These are phyloP conservation scores for Ammospiza caudacuta DNA, from an alignment of 2,113 vertebrate genomes.

Conservation along the genomic window DNA sequence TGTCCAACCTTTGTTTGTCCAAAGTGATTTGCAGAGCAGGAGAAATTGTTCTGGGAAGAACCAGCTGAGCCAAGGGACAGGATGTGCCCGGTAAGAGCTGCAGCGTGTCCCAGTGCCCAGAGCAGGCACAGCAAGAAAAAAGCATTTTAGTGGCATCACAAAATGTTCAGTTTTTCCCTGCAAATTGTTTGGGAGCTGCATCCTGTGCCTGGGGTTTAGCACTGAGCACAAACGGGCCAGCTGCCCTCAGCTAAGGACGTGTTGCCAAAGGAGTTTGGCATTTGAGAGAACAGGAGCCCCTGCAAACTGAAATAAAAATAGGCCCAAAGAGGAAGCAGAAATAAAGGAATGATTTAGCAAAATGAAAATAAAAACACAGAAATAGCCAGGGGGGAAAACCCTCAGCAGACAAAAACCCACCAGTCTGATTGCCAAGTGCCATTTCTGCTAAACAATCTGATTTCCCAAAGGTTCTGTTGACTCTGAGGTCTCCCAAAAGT, in stretches of 20 bases:
- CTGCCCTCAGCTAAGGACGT: neutral
- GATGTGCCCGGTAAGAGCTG: neutral
- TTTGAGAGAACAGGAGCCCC: neutral
- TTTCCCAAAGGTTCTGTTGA: neutral
- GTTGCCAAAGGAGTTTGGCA: neutral
- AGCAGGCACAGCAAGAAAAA: neutral
- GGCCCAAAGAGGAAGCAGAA: slow-evolving; percentile 26
- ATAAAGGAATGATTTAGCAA: neutral
- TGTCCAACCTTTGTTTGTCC: neutral
- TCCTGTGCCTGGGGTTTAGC: neutral
- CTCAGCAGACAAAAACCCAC: neutral
- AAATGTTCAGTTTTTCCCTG: neutral
- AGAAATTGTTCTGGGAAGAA: neutral
- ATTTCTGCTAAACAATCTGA: neutral
- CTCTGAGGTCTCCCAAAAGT: neutral
- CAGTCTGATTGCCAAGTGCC: neutral
- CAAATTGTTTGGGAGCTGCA: neutral
- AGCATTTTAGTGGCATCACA: neutral
- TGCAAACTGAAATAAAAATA: neutral
- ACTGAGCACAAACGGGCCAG: neutral
- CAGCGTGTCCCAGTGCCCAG: neutral
- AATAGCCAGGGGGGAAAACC: neutral
- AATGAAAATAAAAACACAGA: slow-evolving; percentile 34
- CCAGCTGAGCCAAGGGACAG: neutral
- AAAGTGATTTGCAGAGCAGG: neutral